Evolutionary conservation across 2,797 vertebrate genomes (phyloP).

Genomic region (Tamandua tetradactyla): DNA sequence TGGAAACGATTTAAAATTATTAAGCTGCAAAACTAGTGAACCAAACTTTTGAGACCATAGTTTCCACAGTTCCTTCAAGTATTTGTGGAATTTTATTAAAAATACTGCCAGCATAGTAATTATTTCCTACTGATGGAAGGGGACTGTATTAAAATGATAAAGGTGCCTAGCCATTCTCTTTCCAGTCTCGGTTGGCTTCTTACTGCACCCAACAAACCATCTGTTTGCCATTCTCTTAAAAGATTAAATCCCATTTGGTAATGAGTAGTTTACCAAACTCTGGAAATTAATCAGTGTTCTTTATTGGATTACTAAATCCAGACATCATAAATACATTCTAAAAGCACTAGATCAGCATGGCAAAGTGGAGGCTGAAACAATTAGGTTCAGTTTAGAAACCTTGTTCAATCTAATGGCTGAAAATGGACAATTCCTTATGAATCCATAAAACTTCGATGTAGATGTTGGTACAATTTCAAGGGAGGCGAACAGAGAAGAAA

Average conservation of each 20-base stretch:
- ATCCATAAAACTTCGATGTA: not conserved
- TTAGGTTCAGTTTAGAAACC: not conserved
- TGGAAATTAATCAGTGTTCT: not conserved
- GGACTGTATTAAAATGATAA: not conserved
- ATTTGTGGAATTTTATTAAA: not conserved
- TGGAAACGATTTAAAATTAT: not conserved
- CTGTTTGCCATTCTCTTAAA: conserved; percentile 50
- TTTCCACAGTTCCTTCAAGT: not conserved
- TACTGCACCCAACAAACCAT: not conserved
- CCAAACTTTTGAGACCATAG: not conserved
- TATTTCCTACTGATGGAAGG: not conserved
- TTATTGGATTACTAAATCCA: not conserved
- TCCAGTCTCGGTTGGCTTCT: not conserved
- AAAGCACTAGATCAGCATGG: not conserved
- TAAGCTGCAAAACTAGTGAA: not conserved
- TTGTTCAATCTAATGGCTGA: not conserved
- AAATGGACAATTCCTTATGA: conserved; percentile 5
- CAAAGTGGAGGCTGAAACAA: not conserved
- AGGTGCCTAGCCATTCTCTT: not conserved
- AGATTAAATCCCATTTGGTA: not conserved
- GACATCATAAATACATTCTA: not conserved
- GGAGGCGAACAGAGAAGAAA: not conserved
- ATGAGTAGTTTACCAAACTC: not conserved
- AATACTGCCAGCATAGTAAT: not conserved
- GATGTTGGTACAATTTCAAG: not conserved